Conservation (phyloP, 2,113 vertebrate genomes). For the Protobothrops flavoviridis region DNA sequence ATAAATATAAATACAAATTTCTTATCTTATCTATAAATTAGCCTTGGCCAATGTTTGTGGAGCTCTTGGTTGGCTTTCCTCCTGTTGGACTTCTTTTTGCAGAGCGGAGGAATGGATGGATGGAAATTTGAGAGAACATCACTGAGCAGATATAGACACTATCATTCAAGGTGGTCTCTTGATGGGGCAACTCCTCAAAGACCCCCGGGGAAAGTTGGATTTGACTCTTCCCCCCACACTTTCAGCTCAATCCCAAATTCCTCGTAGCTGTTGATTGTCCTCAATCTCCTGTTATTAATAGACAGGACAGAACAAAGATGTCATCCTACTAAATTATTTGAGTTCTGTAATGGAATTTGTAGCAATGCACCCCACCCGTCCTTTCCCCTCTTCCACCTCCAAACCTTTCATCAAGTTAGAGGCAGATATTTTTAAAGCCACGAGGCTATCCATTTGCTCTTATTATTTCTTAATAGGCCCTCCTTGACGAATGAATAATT, state of each 20-base stretch:
- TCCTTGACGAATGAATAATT: conserved; percentile 15
- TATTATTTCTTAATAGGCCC: conserved; percentile 55
- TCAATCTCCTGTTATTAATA: conserved; percentile 48
- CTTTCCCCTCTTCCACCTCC: background rate
- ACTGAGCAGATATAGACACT: no score
- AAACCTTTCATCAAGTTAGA: background rate
- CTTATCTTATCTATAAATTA: no score
- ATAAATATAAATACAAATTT: no score
- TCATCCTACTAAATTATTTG: conserved; percentile 54
- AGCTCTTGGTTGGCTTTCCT: no score
- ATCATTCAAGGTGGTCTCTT: background rate
- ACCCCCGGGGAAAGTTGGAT: no score
- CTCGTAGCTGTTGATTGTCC: conserved; percentile 33
- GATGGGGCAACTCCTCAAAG: no score
- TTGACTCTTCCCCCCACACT: no score
- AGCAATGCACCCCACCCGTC: background rate
- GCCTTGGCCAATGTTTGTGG: no score
- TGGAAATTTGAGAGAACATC: no score
- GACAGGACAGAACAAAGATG: conserved; percentile 53
- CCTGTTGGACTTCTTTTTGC: no score
- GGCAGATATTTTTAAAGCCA: conserved; percentile 43
- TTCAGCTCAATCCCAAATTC: background rate
- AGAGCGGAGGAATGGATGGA: no score
- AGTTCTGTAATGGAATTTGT: conserved; percentile 56
- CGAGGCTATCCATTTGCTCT: conserved; percentile 41